phyloP scores from a whole-genome alignment of 1,140 invertebrate genomes.

The Eumeta japonica region DNA sequence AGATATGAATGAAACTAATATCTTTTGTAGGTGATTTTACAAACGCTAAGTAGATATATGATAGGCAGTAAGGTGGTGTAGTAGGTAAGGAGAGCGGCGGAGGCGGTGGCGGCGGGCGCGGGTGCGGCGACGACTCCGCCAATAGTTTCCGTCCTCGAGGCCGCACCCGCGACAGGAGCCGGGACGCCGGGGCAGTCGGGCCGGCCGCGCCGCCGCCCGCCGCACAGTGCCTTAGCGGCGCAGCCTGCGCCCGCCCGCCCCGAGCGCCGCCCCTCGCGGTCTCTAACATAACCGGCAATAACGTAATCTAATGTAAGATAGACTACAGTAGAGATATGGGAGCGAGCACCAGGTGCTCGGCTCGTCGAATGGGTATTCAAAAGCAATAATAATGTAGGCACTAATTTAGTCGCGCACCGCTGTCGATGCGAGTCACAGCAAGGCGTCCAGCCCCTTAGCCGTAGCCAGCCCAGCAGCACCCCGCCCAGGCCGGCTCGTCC shows the following conservation, averaged over 20 bases:
- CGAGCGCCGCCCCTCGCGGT: background rate
- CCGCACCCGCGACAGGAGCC: slow-evolving; percentile 12
- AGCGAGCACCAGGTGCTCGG: slow-evolving; percentile 47
- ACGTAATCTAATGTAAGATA: slow-evolving; percentile 42
- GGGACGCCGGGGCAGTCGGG: slow-evolving; percentile 20
- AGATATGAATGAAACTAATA: slow-evolving; percentile 55
- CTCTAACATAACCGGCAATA: slow-evolving; percentile 34
- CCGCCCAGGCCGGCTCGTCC: too few relatives aligned
- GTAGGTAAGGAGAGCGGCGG: slow-evolving; percentile 37
- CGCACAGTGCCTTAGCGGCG: slow-evolving; percentile 41
- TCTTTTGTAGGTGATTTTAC: slow-evolving; percentile 58
- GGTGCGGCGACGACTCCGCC: slow-evolving; percentile 48
- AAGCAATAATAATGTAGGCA: slow-evolving; percentile 56
- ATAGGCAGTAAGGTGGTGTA: too few relatives aligned
- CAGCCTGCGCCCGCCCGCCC: background rate
- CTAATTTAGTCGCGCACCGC: slow-evolving; percentile 46
- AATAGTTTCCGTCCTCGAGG: slow-evolving; percentile 46
- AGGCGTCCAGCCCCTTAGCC: background rate
- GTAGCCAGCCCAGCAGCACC: too few relatives aligned
- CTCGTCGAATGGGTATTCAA: slow-evolving; percentile 51
- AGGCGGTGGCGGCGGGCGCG: slow-evolving; percentile 34
- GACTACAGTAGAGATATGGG: slow-evolving; percentile 32
- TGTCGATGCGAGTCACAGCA: slow-evolving; percentile 27
- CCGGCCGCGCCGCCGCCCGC: slow-evolving; percentile 3
- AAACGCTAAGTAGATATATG: slow-evolving; percentile 53